Base-by-base conservation (phyloP, 2,113 vertebrate species). In the Podarcis cretensis region DNA sequence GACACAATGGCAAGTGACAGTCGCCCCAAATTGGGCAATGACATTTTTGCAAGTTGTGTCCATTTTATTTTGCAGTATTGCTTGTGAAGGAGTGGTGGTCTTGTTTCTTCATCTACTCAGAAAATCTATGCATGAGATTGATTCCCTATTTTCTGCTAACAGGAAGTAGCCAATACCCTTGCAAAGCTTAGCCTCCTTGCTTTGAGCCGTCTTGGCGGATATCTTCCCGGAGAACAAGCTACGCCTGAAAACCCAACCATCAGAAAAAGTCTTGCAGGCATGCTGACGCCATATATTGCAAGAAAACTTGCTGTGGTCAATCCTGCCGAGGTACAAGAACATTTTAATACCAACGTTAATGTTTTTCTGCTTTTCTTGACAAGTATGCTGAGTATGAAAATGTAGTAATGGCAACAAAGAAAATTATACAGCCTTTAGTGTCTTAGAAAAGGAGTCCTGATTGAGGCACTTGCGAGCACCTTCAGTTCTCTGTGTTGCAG, bases 161-260 rank as follows among this genome's bases (percentile, higher is more conserved):
- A 98, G 98, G 98, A 99, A 95, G 98, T 99, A n/a, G 97, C 98
- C 59, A 99, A 99, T 93, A 97, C 96, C 89, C 97, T 99, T 91
- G 99, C 99, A 76, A 99, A 99, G 94, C 97, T 99, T 78, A 99
- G 99, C 95, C 97, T 99, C 48, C 92, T 96, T 54, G 98, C 98
- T 30, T 95, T 99, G 43, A 98, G 98, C 94, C 98, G 98, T 3
- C 97, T 99, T 78, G 99, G 98, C 85, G 99, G 99, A 6, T 99
- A 98, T 95, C 89, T 97, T 16, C 89, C 94, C 27, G 97, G 95
- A 7, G 97, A 97, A 21, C 93, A 97, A 84, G 92, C 85, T 88
- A 99, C 98, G 8, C 99, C 99, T 57, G 99, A 99, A 96, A 99
- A 99, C 89, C 99, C 99, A 77, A 92, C 97, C 0, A 97, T 99